These are phyloP conservation scores for Eugnorisma glareosa DNA, from an alignment of 2,888 invertebrate species.

Conservation along the genomic window DNA sequence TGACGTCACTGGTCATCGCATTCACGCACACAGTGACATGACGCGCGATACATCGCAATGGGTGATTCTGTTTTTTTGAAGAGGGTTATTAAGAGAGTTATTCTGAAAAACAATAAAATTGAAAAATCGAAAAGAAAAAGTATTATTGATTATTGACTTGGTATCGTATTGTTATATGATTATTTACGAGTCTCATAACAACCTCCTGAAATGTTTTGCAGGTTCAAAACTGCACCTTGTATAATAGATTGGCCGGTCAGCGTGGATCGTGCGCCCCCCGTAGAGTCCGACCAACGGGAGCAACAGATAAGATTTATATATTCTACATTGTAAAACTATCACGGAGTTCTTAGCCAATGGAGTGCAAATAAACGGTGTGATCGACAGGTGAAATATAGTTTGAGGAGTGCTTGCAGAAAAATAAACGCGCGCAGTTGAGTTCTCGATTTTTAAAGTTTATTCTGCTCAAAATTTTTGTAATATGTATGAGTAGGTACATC, in stretches of 20 bases:
- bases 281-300: constrained; percentile 58
- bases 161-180: too few relatives aligned
- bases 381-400: background rate
- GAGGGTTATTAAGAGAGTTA: too few relatives aligned
- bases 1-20: too few relatives aligned
- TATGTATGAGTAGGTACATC: background rate
- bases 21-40: too few relatives aligned
- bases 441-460: background rate
- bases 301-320: constrained; percentile 63
- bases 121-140: too few relatives aligned
- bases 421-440: background rate
- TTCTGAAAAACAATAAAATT: too few relatives aligned
- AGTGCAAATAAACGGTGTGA: constrained; percentile 25
- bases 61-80: too few relatives aligned
- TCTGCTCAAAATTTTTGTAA: background rate
- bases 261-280: constrained; percentile 60
- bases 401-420: background rate
- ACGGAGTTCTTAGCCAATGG: constrained; percentile 5
- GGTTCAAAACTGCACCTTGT: too few relatives aligned
- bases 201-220: too few relatives aligned
- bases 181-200: too few relatives aligned
- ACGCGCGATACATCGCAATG: too few relatives aligned
- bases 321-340: constrained; percentile 21
- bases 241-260: constrained; percentile 53
- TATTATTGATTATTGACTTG: too few relatives aligned